Evolutionary conservation across 2,888 invertebrate genomes (phyloP).

Genomic region (Lasioglossum morio): DNA sequence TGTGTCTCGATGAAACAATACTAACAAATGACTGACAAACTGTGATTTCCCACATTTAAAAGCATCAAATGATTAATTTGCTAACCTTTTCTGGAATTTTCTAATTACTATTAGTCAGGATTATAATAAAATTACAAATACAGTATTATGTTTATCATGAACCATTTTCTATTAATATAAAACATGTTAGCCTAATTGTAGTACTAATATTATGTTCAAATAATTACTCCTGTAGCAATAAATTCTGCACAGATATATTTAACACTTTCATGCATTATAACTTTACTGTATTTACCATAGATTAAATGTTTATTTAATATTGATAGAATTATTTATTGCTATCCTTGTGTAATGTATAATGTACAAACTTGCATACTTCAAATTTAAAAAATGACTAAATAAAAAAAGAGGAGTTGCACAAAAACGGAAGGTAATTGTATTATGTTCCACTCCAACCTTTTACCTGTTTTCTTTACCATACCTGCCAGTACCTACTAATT

Average conservation of each 20-base stretch:
- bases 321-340: constrained; percentile 64
- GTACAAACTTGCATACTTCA: constrained; percentile 58
- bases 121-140: constrained; percentile 25
- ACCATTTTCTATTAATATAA: constrained; percentile 33
- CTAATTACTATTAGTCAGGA: constrained; percentile 30
- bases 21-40: constrained; percentile 32
- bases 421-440: background rate
- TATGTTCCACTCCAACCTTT: background rate
- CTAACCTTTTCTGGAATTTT: constrained; percentile 1
- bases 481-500: background rate
- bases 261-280: constrained; percentile 31
- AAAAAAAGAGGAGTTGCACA: constrained; percentile 46
- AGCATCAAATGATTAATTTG: constrained; percentile 9
- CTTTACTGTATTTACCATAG: constrained; percentile 42
- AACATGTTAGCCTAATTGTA: constrained; percentile 38
- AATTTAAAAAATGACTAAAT: constrained; percentile 20
- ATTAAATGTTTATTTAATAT: constrained; percentile 59
- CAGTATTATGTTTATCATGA: constrained; percentile 53
- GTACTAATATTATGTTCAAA: constrained; percentile 26
- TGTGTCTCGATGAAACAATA: constrained; percentile 23
- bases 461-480: background rate
- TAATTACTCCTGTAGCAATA: constrained; percentile 14
- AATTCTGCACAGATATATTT: constrained; percentile 35
- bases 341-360: constrained; percentile 51
- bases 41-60: constrained; percentile 41